These are phyloP conservation scores for Solenopsis fugax DNA, from an alignment of 1,140 invertebrate species.

Conservation along the genomic window DNA sequence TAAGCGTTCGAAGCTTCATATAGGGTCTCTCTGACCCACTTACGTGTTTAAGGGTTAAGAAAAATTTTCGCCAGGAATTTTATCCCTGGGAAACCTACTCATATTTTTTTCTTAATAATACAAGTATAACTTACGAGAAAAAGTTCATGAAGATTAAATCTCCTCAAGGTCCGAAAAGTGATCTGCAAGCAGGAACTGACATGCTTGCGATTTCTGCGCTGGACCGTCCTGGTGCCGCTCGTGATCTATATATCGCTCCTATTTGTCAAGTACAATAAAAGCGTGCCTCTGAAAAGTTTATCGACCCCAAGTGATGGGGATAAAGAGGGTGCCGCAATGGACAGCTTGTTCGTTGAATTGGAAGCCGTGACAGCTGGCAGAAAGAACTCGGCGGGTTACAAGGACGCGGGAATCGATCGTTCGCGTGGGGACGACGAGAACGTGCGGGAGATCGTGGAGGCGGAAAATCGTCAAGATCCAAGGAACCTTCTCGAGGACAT, in stretches of 20 bases:
- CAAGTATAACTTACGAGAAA: neutral
- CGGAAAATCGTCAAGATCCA: slow-evolving; percentile 82
- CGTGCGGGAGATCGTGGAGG: slow-evolving; percentile 69
- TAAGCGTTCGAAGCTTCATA: too few relatives aligned
- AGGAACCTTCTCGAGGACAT: slow-evolving; percentile 86
- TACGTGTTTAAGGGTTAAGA: too few relatives aligned
- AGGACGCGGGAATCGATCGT: slow-evolving; percentile 42
- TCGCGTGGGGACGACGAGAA: slow-evolving; percentile 56
- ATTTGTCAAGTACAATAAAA: slow-evolving; percentile 79
- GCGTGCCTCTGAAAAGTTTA: slow-evolving; percentile 78
- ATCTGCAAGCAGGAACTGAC: slow-evolving; percentile 49
- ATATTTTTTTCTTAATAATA: neutral
- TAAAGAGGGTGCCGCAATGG: slow-evolving; percentile 67
- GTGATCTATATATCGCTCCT: slow-evolving; percentile 81
- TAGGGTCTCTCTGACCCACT: too few relatives aligned
- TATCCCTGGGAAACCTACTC: neutral
- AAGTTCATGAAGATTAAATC: neutral
- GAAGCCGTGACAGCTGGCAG: slow-evolving; percentile 72
- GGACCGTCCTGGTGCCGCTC: slow-evolving; percentile 81
- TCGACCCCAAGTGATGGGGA: slow-evolving; percentile 22
- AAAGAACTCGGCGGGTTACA: slow-evolving; percentile 59
- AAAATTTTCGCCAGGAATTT: neutral
- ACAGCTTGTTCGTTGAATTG: slow-evolving; percentile 79
- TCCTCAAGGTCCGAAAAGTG: slow-evolving; percentile 51
- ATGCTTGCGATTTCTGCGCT: slow-evolving; percentile 78